Base-by-base conservation (phyloP, 2,113 vertebrate species). In the Cairina moschata region DNA sequence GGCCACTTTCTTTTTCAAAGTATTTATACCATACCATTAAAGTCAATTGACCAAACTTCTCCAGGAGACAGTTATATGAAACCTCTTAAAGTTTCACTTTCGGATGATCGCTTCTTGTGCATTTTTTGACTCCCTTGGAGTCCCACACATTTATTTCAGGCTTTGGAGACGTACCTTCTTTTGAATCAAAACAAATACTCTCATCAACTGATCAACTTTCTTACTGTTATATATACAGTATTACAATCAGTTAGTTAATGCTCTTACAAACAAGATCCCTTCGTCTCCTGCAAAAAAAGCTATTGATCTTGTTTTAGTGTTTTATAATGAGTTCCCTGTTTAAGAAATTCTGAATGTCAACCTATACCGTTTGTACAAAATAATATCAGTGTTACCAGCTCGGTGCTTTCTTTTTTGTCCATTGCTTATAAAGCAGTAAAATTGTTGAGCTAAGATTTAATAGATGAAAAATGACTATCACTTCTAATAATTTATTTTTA, bases 391-490 rank as follows among this genome's bases (percentile, higher is more conserved):
- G 50, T 56, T 74, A 93, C 55, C 6, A 56, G 18, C 22, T 77
- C 34, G 20, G 25, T 8, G 6, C 71, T 83, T 92, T 40, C 7
- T 66, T 23, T 83, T 78, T 60, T 84, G 17, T 26, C 3, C 22
- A 6, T 31, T 31, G 40, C 32, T 15, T 85, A 10, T 54, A 86
- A 90, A 84, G 32, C 73, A 88, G 34, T 16, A 68, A 92, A 88
- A 32, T 63, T 94, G 85, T 52, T 65, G 28, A 67, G 68, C 52
- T 91, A 88, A 74, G 67, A 86, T 32, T 71, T 32, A 78, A 68
- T 76, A 71, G 13, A 56, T 28, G 11, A 82, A 77, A 78, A 95
- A 58, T 32, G 1, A 59, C 2, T 26, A 28, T 75, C 42, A 83
- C 28, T 62, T 94, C 8, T 82, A 83, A 82, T 42, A 34, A 90